These are phyloP conservation scores for Tragulus kanchil DNA, from an alignment of 2,113 vertebrate species.

Conservation along the genomic window DNA sequence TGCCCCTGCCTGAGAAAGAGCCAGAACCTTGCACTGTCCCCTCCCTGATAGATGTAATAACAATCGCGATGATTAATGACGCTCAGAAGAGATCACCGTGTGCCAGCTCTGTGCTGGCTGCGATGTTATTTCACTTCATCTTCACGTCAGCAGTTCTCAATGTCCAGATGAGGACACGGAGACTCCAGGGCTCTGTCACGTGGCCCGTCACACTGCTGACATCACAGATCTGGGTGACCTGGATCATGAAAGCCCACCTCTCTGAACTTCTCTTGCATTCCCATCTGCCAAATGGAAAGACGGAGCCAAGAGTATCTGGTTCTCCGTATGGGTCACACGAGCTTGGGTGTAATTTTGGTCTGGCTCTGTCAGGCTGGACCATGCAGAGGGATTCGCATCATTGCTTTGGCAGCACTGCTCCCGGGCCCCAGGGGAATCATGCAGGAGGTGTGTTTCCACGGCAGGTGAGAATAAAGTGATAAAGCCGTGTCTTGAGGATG, in stretches of 20 bases:
- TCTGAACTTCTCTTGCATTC: not conserved
- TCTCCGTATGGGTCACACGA: not conserved
- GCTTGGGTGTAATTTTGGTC: not conserved
- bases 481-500: not conserved
- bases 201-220: not conserved
- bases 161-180: not conserved
- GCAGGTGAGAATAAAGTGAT: not conserved
- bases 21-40: not conserved
- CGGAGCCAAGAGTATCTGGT: fast-evolving
- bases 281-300: not conserved
- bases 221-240: not conserved
- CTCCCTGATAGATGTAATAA: not conserved
- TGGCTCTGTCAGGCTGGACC: not conserved
- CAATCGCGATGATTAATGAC: too few species aligned
- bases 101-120: not conserved
- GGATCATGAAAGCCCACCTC: not conserved
- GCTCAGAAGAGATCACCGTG: not conserved
- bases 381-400: not conserved
- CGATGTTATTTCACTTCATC: not conserved
- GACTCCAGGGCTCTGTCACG: not conserved
- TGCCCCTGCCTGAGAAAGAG: not conserved
- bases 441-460: not conserved
- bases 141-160: too few species aligned
- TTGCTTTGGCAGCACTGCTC: too few species aligned
- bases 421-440: not conserved